Evolutionary conservation across 2,888 invertebrate species (phyloP).

Genomic region (Eutolmus rufibarbis): DNA sequence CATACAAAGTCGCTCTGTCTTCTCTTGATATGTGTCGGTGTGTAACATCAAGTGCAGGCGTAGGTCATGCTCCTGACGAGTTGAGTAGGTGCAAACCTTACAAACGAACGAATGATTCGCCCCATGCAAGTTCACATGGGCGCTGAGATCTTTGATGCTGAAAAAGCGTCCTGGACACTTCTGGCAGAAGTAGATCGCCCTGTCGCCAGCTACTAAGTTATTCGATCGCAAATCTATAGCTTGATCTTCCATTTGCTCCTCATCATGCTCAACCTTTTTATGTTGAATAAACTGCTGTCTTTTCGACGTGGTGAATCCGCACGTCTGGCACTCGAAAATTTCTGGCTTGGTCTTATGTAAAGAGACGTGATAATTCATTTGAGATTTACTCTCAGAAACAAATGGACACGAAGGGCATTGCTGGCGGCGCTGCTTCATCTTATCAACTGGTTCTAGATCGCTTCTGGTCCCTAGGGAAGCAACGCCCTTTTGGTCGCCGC

Average conservation of each 20-base stretch:
- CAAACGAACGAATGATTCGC: conserved; percentile 68
- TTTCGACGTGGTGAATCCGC: conserved; percentile 83
- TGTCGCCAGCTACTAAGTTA: conserved; percentile 56
- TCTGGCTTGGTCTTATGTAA: conserved; percentile 69
- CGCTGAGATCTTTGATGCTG: conserved; percentile 74
- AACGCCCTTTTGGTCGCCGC: background rate
- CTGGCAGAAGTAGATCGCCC: conserved; percentile 74
- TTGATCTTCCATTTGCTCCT: conserved; percentile 46
- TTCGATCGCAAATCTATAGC: conserved; percentile 50
- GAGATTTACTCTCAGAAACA: conserved; percentile 84
- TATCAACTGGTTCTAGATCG: background rate
- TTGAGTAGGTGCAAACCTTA: conserved; percentile 79
- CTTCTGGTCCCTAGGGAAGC: background rate
- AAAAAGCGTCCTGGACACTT: conserved; percentile 86
- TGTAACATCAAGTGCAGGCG: conserved; percentile 76
- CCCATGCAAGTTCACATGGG: conserved; percentile 68
- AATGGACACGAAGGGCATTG: conserved; percentile 84
- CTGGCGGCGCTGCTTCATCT: conserved; percentile 68
- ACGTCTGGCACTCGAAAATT: conserved; percentile 76
- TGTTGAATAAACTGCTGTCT: conserved; percentile 84
- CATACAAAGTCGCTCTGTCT: conserved; percentile 73
- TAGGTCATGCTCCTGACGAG: conserved; percentile 74
- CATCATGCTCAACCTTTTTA: conserved; percentile 68
- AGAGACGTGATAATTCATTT: conserved; percentile 86
- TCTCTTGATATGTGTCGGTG: conserved; percentile 79